Percentiles rank a stretch among this genome's conserved stretches.
Conservation (phyloP, 2,113 vertebrate genomes). For the Eretmodus cyanostictus region DNA sequence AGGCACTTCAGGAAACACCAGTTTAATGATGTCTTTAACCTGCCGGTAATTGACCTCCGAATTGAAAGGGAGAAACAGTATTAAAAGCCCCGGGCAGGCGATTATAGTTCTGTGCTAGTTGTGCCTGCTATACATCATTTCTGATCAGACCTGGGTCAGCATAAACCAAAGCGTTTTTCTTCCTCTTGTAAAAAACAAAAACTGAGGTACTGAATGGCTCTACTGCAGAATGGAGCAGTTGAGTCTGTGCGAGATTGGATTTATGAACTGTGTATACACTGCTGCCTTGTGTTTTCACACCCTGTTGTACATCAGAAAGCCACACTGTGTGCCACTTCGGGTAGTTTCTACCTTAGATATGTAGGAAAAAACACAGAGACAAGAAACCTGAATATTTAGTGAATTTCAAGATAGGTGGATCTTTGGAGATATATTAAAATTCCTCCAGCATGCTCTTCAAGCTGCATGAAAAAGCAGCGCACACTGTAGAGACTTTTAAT, state of each 20-base stretch:
- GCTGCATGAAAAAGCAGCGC: neutral
- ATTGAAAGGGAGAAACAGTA: constrained; percentile 62
- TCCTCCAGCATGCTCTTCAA: neutral
- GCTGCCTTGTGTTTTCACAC: constrained; percentile 24
- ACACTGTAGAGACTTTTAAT: neutral
- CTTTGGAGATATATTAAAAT: neutral
- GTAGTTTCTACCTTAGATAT: neutral
- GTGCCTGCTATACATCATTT: constrained; percentile 66
- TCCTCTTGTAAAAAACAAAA: neutral
- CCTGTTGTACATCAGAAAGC: constrained; percentile 25
- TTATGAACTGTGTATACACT: constrained; percentile 35
- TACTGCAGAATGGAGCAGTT: constrained; percentile 6
- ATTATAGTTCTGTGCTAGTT: constrained; percentile 57
- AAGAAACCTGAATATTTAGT: neutral
- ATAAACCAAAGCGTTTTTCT: constrained; percentile 53
- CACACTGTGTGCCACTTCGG: neutral
- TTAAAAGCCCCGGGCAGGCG: constrained; percentile 59
- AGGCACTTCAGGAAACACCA: constrained; percentile 67
- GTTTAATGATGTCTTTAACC: constrained; percentile 73
- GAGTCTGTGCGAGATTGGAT: constrained; percentile 35
- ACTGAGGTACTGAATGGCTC: constrained; percentile 11
- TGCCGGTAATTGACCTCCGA: constrained; percentile 67
- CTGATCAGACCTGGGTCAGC: constrained; percentile 67
- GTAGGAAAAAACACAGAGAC: neutral
- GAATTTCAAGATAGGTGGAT: neutral